These are phyloP conservation scores for Caenorhabditis uteleia DNA, from an alignment of 2,888 invertebrate genomes.

Conservation along the genomic window DNA sequence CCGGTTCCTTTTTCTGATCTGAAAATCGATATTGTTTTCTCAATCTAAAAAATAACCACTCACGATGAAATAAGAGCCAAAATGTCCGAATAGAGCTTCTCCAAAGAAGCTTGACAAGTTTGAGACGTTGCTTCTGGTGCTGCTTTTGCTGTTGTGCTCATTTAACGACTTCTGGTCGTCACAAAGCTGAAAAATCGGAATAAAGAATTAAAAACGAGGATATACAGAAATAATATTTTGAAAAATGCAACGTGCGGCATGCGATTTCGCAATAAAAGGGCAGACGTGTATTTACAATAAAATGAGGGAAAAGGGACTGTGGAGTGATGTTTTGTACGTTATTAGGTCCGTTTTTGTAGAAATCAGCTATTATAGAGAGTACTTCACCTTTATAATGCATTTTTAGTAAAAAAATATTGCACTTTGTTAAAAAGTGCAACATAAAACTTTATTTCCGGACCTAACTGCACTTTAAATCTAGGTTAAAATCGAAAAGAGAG, in stretches of 20 bases:
- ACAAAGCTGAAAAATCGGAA: background rate
- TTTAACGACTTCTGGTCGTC: slow-evolving; percentile 11
- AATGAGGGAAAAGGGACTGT: background rate
- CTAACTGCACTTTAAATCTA: no score
- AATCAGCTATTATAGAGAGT: no score
- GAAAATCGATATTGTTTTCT: no score
- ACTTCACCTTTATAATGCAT: no score
- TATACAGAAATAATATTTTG: background rate
- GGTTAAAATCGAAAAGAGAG: no score
- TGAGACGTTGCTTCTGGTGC: slow-evolving; percentile 10
- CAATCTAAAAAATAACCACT: slow-evolving; percentile 21
- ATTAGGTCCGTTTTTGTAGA: no score
- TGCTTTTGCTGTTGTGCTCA: slow-evolving; percentile 23
- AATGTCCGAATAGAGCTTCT: slow-evolving; percentile 41
- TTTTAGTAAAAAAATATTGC: no score
- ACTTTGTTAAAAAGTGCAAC: no score
- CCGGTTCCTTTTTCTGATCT: slow-evolving; percentile 48
- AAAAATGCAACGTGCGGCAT: slow-evolving; percentile 4
- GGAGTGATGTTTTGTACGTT: background rate
- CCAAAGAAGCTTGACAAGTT: slow-evolving; percentile 8
- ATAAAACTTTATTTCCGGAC: no score
- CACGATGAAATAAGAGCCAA: slow-evolving; percentile 41
- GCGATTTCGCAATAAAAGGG: background rate
- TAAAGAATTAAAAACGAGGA: background rate
- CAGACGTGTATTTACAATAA: background rate